Conservation (phyloP, 37 sponge, comb jelly and placozoan genomes). For the Beroe ovata region DNA sequence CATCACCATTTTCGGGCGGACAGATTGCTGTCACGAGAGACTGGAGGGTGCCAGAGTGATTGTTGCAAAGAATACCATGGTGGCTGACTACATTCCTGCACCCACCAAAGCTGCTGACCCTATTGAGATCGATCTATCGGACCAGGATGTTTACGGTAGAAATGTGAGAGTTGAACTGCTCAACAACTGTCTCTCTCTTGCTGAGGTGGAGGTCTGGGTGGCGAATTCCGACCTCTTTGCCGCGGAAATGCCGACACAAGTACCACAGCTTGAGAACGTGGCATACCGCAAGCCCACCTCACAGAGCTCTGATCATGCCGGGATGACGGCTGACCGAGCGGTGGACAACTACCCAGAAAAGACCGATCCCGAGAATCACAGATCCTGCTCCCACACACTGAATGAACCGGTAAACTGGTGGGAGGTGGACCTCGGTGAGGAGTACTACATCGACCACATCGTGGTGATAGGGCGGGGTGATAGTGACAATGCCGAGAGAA, state of each 20-base stretch:
- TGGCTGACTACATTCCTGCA: background rate
- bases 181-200: background rate
- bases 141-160: background rate
- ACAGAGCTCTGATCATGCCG: background rate
- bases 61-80: background rate
- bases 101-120: slow-evolving; percentile 41
- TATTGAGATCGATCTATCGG: slow-evolving; percentile 19
- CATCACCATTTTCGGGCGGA: slow-evolving; percentile 8
- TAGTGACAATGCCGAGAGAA: background rate
- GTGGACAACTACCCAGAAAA: background rate
- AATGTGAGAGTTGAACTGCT: slow-evolving; percentile 4
- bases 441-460: slow-evolving; percentile 37
- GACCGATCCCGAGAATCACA: background rate
- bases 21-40: slow-evolving; percentile 8
- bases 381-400: slow-evolving; percentile 20
- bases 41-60: slow-evolving; percentile 19
- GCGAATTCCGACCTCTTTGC: background rate
- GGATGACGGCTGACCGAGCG: background rate
- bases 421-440: slow-evolving; percentile 7
- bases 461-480: background rate
- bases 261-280: background rate
- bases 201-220: slow-evolving; percentile 28
- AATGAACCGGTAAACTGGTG: slow-evolving; percentile 2
- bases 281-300: background rate
- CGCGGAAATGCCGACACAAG: slow-evolving; percentile 3